These are phyloP conservation scores for Pelodiscus sinensis DNA, from an alignment of 2,113 vertebrate species.

Conservation along the genomic window DNA sequence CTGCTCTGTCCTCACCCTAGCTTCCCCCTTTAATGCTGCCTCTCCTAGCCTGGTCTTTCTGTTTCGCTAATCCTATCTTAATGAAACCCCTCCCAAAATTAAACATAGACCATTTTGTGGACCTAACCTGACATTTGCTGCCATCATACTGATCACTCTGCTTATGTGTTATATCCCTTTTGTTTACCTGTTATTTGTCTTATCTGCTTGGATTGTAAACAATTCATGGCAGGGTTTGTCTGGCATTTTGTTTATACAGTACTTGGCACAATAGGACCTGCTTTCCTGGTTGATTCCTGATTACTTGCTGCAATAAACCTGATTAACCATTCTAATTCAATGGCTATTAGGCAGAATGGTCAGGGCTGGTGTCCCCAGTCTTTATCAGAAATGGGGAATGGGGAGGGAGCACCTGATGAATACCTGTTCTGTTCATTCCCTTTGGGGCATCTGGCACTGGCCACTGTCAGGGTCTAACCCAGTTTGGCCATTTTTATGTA, in stretches of 20 bases:
- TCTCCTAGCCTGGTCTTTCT: not conserved
- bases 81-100: not conserved
- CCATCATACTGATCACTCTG: not conserved
- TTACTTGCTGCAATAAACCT: not conserved
- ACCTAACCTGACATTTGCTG: not conserved
- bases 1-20: no score
- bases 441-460: no score
- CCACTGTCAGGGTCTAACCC: no score
- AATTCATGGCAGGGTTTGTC: not conserved
- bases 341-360: no score
- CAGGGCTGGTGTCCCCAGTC: no score
- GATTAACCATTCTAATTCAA: not conserved
- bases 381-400: no score
- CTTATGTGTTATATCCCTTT: not conserved
- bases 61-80: not conserved
- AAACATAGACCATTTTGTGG: not conserved
- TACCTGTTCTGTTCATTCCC: no score
- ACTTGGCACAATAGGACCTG: not conserved
- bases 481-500: no score
- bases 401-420: no score
- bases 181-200: not conserved
- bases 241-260: fast-evolving
- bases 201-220: not conserved
- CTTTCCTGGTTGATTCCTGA: not conserved
- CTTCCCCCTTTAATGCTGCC: not conserved